Evolutionary conservation across 2,113 vertebrate species (phyloP), one percentile per base, ranked within the genome.

Genomic region (Brienomyrus longianalis): DNA sequence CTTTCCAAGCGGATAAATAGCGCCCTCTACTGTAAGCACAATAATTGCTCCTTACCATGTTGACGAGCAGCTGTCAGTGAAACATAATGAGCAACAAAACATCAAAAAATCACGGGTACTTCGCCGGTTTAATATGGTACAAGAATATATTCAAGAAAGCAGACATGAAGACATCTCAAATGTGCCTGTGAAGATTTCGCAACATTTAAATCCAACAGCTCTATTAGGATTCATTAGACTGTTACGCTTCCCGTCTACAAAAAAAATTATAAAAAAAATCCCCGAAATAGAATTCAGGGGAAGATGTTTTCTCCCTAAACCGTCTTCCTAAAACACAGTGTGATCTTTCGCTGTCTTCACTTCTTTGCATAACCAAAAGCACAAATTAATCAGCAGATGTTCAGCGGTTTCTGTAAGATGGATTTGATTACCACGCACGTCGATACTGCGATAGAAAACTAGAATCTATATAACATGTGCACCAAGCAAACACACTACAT

Each of bases 11-110:
- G 51, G 39, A 52, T n/a, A 89, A 62, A 66, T 43, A 21, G 52
- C 54, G 89, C 89, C 89, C 88, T 43, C 77, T 83, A 31, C n/a
- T 85, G 77, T 47, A 59, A 35, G 7, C 23, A 23, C 39, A n/a
- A n/a, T 45, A 59, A 21, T 21, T 84, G 39, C 35, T 56, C n/a
- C 15, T 23, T 47, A 45, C 35, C 19, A 45, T 45, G 35, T 66
- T 45, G 52, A 51, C 50, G n/a, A 45, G 87, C 87, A 88, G 87
- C 86, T 56, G 86, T 87, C 86, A 56, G 51, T 54, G 51, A 87
- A 56, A 87, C 84, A 56, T 59, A 21, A 27, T 66, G n/a, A 66
- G 4, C 59, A 88, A 74, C 10, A 27, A 70, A 74, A 88, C 45
- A 56, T 19, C 47, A 27, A 88, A 51, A 23, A 70, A 10, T 45